phyloP scores from a whole-genome alignment of 1,140 invertebrate genomes.

The Chrysoperla carnea region DNA sequence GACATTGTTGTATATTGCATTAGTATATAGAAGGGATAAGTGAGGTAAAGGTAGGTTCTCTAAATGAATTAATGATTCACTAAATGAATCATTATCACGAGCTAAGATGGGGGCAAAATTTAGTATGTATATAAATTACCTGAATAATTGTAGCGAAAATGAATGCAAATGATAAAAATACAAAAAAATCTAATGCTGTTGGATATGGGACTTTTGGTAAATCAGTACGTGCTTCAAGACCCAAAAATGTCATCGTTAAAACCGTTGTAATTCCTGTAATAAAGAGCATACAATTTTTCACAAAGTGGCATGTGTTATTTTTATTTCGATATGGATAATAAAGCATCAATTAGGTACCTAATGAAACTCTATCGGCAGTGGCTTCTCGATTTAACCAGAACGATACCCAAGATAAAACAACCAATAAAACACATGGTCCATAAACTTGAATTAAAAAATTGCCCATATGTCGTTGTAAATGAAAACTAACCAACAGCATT shows the following conservation, averaged over 20 bases:
- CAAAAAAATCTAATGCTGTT: conserved; percentile 74
- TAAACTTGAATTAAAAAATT: conserved; percentile 83
- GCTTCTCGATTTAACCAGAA: conserved; percentile 85
- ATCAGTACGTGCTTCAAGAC: conserved; percentile 68
- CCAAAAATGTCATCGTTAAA: conserved; percentile 76
- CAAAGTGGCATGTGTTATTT: background rate
- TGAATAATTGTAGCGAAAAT: conserved; percentile 77
- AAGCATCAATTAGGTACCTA: no score
- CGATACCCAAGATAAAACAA: conserved; percentile 78
- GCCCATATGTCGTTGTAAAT: conserved; percentile 68
- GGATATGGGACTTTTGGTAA: conserved; percentile 75
- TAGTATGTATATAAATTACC: no score
- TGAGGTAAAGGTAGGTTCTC: no score
- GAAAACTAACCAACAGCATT: conserved; percentile 64
- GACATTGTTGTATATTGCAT: no score
- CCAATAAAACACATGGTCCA: conserved; percentile 68
- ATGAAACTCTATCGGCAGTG: conserved; percentile 66
- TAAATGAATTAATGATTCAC: no score
- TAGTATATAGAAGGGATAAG: no score
- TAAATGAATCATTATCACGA: no score
- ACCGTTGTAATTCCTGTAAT: conserved; percentile 67
- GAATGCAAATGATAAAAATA: conserved; percentile 72
- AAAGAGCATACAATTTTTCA: conserved; percentile 1
- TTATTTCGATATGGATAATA: conserved; percentile 1
- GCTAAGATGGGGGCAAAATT: no score